phyloP scores from a whole-genome alignment of 2,113 vertebrate genomes.

The Oophaga pumilio region DNA sequence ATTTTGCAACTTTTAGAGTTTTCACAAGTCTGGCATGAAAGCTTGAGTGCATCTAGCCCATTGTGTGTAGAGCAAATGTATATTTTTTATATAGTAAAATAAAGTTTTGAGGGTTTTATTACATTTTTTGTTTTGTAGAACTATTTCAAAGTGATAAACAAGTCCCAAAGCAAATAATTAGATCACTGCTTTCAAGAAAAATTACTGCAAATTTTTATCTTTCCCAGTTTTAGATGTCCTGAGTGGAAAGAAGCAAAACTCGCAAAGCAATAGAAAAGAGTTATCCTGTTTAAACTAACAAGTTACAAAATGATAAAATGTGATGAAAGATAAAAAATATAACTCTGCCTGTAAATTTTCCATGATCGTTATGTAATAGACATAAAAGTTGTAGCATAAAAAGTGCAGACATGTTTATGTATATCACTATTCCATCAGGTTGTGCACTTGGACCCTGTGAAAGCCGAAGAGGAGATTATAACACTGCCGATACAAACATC shows the following conservation, averaged over 20 bases:
- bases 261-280: background rate
- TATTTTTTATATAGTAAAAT: no score
- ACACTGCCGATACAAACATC: conserved; percentile 81
- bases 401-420: background rate
- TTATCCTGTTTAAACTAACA: background rate
- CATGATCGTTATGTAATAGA: background rate
- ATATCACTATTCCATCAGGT: conserved; percentile 71
- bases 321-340: background rate
- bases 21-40: no score
- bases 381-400: background rate
- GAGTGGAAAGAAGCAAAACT: no score
- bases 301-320: background rate
- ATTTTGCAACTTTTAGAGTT: no score
- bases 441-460: conserved; percentile 79
- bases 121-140: no score
- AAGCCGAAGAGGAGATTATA: conserved; percentile 81
- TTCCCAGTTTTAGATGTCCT: background rate
- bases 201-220: background rate
- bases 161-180: no score
- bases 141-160: no score
- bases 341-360: no score
- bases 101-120: no score
- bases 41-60: no score
- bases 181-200: background rate
- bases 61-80: no score